These are phyloP conservation scores for Drosophila setosimentum DNA, from an alignment of 2,888 invertebrate genomes.

Conservation along the genomic window DNA sequence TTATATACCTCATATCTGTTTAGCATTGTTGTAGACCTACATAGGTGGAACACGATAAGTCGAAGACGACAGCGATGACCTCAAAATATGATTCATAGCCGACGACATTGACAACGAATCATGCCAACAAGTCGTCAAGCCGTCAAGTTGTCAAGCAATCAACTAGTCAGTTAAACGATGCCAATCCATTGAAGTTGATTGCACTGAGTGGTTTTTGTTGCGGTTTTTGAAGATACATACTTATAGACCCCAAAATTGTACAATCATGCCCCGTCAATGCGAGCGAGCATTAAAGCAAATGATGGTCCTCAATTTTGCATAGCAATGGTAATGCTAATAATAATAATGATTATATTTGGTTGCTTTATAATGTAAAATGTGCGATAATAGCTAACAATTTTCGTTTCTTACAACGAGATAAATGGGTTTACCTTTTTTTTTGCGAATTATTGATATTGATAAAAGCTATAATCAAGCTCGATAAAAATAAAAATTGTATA, in stretches of 20 bases:
- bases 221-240: slow-evolving; percentile 48
- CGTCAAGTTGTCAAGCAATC: slow-evolving; percentile 20
- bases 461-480: background rate
- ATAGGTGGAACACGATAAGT: slow-evolving; percentile 28
- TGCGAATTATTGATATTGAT: background rate
- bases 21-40: slow-evolving; percentile 7
- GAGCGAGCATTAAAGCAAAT: slow-evolving; percentile 42
- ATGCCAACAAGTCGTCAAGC: slow-evolving; percentile 23
- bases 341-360: slow-evolving; percentile 1
- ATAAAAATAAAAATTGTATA: background rate
- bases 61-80: slow-evolving; percentile 38
- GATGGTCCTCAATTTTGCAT: slow-evolving; percentile 21
- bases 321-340: slow-evolving; percentile 17
- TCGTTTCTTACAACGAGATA: background rate
- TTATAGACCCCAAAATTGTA: slow-evolving; percentile 47
- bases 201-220: slow-evolving; percentile 49
- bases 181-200: slow-evolving; percentile 60
- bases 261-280: slow-evolving; percentile 36
- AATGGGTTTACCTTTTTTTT: background rate
- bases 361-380: background rate
- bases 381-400: background rate
- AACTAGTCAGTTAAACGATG: slow-evolving; percentile 34
- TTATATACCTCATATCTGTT: slow-evolving; percentile 15
- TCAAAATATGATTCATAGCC: slow-evolving; percentile 54
- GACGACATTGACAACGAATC: slow-evolving; percentile 47